A percentile compares a stretch with the other conserved stretches of the same genome.
Evolutionary conservation across 2,797 vertebrate genomes (phyloP).

Genomic region (Clarias laeviceps): DNA sequence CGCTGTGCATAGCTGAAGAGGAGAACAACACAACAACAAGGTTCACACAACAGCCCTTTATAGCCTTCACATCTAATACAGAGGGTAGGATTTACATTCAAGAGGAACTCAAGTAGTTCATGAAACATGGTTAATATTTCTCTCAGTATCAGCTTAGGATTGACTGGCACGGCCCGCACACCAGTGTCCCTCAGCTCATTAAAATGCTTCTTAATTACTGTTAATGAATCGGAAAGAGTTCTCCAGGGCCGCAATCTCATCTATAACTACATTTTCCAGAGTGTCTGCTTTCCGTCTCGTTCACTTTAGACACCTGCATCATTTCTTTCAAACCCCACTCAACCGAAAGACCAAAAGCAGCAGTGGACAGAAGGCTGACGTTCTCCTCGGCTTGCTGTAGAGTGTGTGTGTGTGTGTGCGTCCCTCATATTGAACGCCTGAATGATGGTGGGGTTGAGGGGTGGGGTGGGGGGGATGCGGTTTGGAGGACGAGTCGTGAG

Average conservation of each 20-base stretch:
- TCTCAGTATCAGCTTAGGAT: neutral
- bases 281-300: neutral
- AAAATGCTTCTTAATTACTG: neutral
- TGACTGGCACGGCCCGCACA: neutral
- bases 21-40: neutral
- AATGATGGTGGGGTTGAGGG: neutral
- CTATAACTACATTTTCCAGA: neutral
- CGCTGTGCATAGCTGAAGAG: slow-evolving; percentile 88
- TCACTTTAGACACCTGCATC: neutral
- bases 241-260: neutral
- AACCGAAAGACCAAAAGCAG: neutral
- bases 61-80: neutral
- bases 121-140: slow-evolving; percentile 2
- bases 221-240: neutral
- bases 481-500: neutral
- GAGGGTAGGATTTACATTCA: neutral
- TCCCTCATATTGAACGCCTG: neutral
- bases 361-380: neutral
- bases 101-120: neutral
- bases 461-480: neutral
- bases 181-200: slow-evolving; percentile 8
- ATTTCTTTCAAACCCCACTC: neutral
- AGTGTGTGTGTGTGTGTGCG: neutral
- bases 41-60: neutral
- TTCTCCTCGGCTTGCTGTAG: neutral